These are phyloP conservation scores for Aphodius granarius DNA, from an alignment of 2,888 invertebrate species.

Conservation along the genomic window DNA sequence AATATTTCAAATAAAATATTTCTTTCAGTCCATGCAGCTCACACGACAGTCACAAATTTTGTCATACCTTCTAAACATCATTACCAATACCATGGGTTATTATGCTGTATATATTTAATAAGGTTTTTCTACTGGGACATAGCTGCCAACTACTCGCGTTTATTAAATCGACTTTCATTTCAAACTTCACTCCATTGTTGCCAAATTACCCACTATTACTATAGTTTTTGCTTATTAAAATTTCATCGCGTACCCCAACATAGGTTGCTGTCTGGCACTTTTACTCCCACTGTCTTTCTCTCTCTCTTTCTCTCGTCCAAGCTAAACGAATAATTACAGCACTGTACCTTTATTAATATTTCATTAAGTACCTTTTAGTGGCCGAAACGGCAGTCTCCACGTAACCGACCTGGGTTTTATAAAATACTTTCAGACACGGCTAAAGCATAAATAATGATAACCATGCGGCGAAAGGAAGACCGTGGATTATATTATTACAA, in stretches of 20 bases:
- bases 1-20: too few species aligned
- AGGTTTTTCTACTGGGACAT: too few species aligned
- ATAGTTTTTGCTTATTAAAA: not conserved
- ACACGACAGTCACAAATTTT: too few species aligned
- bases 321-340: not conserved
- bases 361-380: not conserved
- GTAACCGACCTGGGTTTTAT: not conserved
- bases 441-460: not conserved
- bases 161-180: not conserved
- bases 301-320: not conserved
- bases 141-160: too few species aligned
- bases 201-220: not conserved
- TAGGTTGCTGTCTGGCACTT: not conserved
- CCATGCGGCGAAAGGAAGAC: not conserved
- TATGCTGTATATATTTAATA: too few species aligned
- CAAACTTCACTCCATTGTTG: not conserved
- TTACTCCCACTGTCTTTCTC: too few species aligned
- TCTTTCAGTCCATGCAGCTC: too few species aligned
- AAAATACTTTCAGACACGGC: not conserved
- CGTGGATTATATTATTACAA: not conserved
- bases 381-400: not conserved
- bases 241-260: not conserved
- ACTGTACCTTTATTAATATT: not conserved
- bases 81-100: too few species aligned
- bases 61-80: too few species aligned